Conservation (phyloP, 2,888 invertebrate genomes). For the Dexiosoma caninum region DNA sequence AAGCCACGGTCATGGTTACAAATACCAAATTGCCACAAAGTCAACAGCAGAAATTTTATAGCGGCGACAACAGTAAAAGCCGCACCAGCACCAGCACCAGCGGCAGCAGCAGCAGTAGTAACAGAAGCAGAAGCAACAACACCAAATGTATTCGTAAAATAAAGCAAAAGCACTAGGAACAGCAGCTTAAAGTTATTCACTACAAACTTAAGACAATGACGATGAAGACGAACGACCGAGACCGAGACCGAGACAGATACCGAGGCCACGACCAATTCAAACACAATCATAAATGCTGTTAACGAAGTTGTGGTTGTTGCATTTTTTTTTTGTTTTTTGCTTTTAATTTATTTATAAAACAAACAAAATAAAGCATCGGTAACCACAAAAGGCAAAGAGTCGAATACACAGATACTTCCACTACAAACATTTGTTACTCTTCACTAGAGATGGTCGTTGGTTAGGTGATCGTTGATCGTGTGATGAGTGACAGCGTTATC, state of each 20-base stretch:
- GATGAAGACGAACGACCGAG: constrained; percentile 34
- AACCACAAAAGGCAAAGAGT: constrained; percentile 60
- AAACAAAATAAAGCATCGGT: constrained; percentile 47
- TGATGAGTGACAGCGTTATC: too few relatives aligned
- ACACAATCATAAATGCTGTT: constrained; percentile 48
- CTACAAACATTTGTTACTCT: background rate
- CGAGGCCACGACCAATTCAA: constrained; percentile 23
- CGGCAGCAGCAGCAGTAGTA: constrained; percentile 22
- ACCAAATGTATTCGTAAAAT: background rate
- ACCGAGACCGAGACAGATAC: constrained; percentile 15
- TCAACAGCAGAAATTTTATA: constrained; percentile 36
- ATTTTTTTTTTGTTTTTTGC: background rate
- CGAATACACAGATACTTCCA: constrained; percentile 37
- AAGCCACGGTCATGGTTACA: constrained; percentile 63
- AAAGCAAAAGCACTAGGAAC: constrained; percentile 40
- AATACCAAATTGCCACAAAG: constrained; percentile 53
- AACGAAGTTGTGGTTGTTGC: constrained; percentile 38
- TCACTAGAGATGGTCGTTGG: background rate
- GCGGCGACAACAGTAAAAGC: constrained; percentile 39
- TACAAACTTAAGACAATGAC: constrained; percentile 29
- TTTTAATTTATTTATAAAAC: too few relatives aligned
- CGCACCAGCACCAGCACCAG: constrained; percentile 41
- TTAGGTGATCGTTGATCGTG: background rate
- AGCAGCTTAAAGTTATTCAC: constrained; percentile 35
- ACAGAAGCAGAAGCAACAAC: constrained; percentile 17